Base-by-base conservation (phyloP, 2,797 vertebrate species). In the Podarcis siculus region DNA sequence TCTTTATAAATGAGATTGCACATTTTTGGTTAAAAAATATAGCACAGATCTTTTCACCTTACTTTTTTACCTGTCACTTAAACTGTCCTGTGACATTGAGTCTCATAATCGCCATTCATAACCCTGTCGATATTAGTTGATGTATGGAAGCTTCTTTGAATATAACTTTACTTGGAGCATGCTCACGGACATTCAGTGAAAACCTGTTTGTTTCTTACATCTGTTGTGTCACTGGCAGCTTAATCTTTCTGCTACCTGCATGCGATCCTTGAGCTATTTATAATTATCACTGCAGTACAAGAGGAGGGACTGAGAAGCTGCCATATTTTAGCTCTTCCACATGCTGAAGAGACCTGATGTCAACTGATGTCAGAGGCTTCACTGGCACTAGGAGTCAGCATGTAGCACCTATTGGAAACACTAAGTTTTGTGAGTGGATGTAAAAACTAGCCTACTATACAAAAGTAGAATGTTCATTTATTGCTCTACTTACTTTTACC, bases 1-100 rank as follows among this genome's bases (percentile, higher is more conserved):
- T 92, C 37, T 91, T 93, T 91, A 91, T 23, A 81, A 89, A 92
- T 84, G 55, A 90, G 27, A 8, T 81, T 89, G 87, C 76, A 42
- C 13, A 2, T 8, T 87, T 37, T 32, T 27, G 32, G 7, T 83
- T 13, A 69, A 71, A 79, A 27, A 27, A 17, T 5, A 45, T 17
- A 69, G 13, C 42, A 78, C 23, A 2, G 37, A 21, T 3, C 19
- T 81, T 86, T 83, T 78, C 32, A 19, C 67, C 32, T 76, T 89
- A 79, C 55, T 76, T 85, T 67, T 75, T 79, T 5, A 37, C 39
- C 37, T 85, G 90, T 87, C 85, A 78, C 76, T 79, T 17, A 86
- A 87, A 75, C 67, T 67, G 49, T 73, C 49, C 19, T 25, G 75
- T 69, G 82, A 42, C n/a, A 27, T 66, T 30, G 3, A 0, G 37